Evolutionary conservation across 2,797 vertebrate genomes (phyloP), one percentile per base, ranked within the genome.

Genomic region (Bradypodion ventrale): DNA sequence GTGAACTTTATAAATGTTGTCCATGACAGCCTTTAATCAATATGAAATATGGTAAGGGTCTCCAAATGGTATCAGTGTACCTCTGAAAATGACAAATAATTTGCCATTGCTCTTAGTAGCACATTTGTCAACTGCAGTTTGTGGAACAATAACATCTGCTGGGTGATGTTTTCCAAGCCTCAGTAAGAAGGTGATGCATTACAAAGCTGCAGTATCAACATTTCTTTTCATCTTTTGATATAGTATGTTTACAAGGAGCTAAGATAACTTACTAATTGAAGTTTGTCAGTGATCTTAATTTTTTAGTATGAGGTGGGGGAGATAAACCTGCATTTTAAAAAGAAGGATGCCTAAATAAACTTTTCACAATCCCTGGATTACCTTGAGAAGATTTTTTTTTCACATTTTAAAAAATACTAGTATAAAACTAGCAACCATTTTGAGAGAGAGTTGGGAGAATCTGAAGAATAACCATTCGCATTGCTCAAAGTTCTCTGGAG

Each of bases 21-120:
- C 89, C 91, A 87, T 90, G 70, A 91, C 85, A 94, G 91, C 74
- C 90, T 94, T 93, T 93, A 94, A 94, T 94, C 91, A 93, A 88
- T 83, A 83, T 94, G 88, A 95, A 92, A 92, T 92, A 93, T 89
- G 84, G 44, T 63, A 90, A 76, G 91, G 78, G 40, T 90, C 84
- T 89, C 7, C 52, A 84, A 85, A 91, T 82, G 87, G 42, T 85
- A 90, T 85, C 87, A 92, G 93, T 92, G 79, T 91, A 80, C 84
- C 92, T 92, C 89, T 92, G 88, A 91, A 94, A 92, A 90, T 87
- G 89, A 91, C 83, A 94, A 94, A 93, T 89, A 66, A 90, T 93
- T 94, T 93, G 72, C 86, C 78, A 85, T 86, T 90, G 68, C 80
- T 88, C 81, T 84, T 90, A 75, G 80, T 84, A 83, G 72, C 75